Percentiles rank a stretch among this genome's conserved stretches.
Conservation (phyloP, 30 jellyfish, hydroid and myxozoan species). For the Mastigias papua region DNA sequence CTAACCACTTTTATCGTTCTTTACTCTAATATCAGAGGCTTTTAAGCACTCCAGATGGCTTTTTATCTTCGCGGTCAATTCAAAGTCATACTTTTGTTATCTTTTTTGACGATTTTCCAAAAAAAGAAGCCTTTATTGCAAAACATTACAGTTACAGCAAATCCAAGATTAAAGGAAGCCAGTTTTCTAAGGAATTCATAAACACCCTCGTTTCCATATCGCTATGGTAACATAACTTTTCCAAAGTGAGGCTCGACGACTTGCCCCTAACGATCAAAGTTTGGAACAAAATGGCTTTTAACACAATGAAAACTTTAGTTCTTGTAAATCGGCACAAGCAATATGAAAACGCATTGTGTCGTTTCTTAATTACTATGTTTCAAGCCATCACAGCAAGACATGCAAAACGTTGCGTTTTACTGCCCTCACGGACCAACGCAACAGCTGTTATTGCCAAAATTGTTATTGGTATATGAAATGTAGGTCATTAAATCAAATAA, state of each 20-base stretch:
- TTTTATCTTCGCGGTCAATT: not conserved
- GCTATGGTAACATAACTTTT: not conserved
- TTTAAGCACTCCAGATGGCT: not conserved
- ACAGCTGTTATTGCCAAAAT: no score
- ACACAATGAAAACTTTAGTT: no score
- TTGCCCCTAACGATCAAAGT: no score
- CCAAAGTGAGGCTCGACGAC: not conserved
- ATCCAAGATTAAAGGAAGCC: not conserved
- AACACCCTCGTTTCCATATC: conserved; percentile 24
- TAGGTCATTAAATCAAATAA: no score
- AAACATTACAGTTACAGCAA: not conserved
- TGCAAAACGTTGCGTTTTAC: no score
- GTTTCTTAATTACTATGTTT: no score
- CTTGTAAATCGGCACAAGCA: no score
- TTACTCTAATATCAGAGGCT: not conserved
- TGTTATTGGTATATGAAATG: no score
- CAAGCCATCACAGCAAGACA: no score
- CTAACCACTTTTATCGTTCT: not conserved
- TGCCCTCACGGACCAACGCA: no score
- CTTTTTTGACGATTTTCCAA: not conserved
- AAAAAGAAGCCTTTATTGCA: not conserved
- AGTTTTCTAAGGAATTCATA: not conserved
- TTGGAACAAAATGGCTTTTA: no score
- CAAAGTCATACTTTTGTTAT: not conserved
- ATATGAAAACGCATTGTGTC: no score